These are phyloP conservation scores for Gopherus flavomarginatus DNA, from an alignment of 2,113 vertebrate genomes.

Conservation along the genomic window DNA sequence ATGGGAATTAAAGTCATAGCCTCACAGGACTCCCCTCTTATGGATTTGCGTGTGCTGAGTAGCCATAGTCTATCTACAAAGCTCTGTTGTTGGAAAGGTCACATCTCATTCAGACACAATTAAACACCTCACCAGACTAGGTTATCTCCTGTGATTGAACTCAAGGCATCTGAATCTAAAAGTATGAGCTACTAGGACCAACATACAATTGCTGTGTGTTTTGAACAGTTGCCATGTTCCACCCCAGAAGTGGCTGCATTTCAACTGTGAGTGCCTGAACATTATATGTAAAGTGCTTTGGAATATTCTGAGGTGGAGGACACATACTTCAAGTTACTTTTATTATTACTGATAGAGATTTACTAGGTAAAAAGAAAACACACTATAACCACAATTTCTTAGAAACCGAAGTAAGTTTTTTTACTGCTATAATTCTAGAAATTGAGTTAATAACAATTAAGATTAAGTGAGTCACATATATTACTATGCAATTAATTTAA, in stretches of 20 bases:
- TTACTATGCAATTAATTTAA: constrained; percentile 43
- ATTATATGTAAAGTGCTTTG: accelerated
- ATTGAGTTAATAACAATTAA: constrained; percentile 64
- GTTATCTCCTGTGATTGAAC: not conserved
- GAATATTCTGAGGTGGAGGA: not conserved
- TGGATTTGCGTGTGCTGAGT: not conserved
- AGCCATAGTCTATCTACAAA: not conserved
- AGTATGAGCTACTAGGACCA: accelerated
- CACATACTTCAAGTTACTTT: not conserved
- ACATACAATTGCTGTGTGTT: not conserved
- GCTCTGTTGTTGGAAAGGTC: not conserved
- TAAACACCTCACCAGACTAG: not conserved
- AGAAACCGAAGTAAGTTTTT: constrained; percentile 30
- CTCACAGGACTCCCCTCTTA: not conserved
- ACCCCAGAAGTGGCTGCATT: not conserved
- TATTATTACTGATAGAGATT: not conserved
- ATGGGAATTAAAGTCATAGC: not conserved
- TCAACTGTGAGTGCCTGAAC: not conserved
- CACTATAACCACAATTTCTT: not conserved
- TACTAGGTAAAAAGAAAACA: accelerated
- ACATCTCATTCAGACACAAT: not conserved
- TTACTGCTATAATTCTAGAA: constrained; percentile 40
- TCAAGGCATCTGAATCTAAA: not conserved
- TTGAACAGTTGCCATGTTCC: not conserved
- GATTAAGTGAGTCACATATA: constrained; percentile 56